Conservation (phyloP, 2,888 invertebrate species). For the Morinoia aosen region DNA sequence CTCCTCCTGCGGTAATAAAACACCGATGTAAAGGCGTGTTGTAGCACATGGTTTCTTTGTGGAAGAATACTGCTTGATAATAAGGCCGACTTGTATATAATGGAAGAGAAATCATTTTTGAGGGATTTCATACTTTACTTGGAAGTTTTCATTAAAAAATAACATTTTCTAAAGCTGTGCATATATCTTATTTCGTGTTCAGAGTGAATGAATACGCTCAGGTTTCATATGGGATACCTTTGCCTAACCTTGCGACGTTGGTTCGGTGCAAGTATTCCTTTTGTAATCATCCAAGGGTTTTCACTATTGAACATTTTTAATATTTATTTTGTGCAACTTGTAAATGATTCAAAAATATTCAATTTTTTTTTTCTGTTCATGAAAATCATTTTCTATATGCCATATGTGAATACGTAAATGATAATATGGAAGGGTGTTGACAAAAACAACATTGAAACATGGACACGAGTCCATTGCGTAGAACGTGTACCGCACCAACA, state of each 20-base stretch:
- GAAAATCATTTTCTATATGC: not conserved
- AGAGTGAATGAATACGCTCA: not conserved
- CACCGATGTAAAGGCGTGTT: not conserved
- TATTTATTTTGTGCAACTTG: not conserved
- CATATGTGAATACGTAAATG: not conserved
- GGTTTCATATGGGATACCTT: not conserved
- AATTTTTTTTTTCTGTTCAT: not conserved
- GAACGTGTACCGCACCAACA: too few species aligned
- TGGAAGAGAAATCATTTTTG: not conserved
- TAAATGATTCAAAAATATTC: not conserved
- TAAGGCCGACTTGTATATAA: not conserved
- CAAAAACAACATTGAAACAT: too few species aligned
- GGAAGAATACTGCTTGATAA: not conserved
- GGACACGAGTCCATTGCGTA: too few species aligned
- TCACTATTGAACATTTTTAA: not conserved
- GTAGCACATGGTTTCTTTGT: not conserved
- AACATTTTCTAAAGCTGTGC: not conserved
- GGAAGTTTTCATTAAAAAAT: not conserved
- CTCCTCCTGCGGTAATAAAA: not conserved
- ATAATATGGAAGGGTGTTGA: too few species aligned
- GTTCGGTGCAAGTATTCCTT: not conserved
- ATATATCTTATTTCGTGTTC: not conserved
- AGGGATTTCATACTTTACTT: not conserved
- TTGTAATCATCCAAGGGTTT: not conserved
- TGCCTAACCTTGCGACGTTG: not conserved